Evolutionary conservation across 2,797 vertebrate species (phyloP).

Genomic region (Decapterus maruadsi): DNA sequence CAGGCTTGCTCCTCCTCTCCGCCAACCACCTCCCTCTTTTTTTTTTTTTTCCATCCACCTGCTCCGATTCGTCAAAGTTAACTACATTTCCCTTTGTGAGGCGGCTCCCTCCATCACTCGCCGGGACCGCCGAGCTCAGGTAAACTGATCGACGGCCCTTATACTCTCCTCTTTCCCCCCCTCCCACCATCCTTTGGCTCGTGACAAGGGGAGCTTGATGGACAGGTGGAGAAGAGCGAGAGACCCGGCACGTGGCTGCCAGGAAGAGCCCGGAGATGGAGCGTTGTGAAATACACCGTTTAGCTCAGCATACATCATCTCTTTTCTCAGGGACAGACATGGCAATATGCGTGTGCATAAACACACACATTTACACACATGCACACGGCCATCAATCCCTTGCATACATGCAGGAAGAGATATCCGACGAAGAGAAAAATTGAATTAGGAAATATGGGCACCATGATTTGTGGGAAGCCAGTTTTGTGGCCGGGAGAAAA

Average conservation of each 20-base stretch:
- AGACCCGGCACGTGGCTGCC: slow-evolving; percentile 65
- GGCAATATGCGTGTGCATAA: slow-evolving; percentile 54
- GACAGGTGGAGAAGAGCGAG: slow-evolving; percentile 69
- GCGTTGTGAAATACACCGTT: slow-evolving; percentile 76
- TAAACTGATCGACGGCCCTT: slow-evolving; percentile 77
- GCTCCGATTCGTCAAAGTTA: slow-evolving; percentile 79
- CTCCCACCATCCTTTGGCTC: slow-evolving; percentile 61
- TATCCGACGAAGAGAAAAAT: slow-evolving; percentile 77
- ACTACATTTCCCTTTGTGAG: slow-evolving; percentile 78
- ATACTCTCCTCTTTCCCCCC: slow-evolving; percentile 34
- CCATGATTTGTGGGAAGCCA: slow-evolving; percentile 76
- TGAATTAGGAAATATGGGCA: slow-evolving; percentile 82
- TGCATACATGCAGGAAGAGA: slow-evolving; percentile 77
- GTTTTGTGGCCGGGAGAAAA: slow-evolving; percentile 75
- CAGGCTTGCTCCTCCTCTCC: slow-evolving; percentile 42
- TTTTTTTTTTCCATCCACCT: slow-evolving; percentile 47
- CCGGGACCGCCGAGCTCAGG: slow-evolving; percentile 69
- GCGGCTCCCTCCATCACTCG: slow-evolving; percentile 71
- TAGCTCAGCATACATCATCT: slow-evolving; percentile 81
- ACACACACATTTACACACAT: slow-evolving; percentile 63
- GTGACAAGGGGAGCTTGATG: slow-evolving; percentile 72
- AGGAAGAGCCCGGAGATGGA: slow-evolving; percentile 75
- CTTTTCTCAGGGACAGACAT: slow-evolving; percentile 71
- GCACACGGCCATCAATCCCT: slow-evolving; percentile 75
- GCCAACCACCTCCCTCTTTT: slow-evolving; percentile 34